Evolutionary conservation across 1,140 invertebrate genomes (phyloP).

Genomic region (Conopomorpha cramerella): DNA sequence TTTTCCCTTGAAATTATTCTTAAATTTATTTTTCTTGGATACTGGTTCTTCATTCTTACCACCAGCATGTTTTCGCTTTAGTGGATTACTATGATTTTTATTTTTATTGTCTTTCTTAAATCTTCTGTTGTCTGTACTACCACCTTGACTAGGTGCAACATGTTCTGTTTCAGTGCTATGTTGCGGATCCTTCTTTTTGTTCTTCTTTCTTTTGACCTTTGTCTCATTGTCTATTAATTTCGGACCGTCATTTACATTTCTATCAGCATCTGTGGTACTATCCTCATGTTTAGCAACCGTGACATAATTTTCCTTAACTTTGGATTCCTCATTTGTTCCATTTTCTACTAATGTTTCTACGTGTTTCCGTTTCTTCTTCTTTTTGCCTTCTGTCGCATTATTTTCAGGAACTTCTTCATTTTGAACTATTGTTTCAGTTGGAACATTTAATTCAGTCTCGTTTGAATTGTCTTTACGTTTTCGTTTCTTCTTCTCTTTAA

Average conservation of each 20-base stretch:
- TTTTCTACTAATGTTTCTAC: conserved; percentile 8
- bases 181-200: conserved; percentile 12
- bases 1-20: conserved; percentile 17
- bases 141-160: conserved; percentile 9
- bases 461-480: conserved; percentile 1
- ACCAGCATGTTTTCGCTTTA: conserved; percentile 13
- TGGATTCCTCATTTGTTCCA: conserved; percentile 6
- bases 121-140: conserved; percentile 8
- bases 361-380: conserved; percentile 10
- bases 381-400: too few relatives aligned
- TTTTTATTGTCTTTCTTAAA: conserved; percentile 5
- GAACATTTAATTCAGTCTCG: neutral
- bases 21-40: conserved; percentile 20
- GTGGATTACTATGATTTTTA: conserved; percentile 1
- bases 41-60: conserved; percentile 11
- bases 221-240: conserved; percentile 2
- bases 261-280: too few relatives aligned
- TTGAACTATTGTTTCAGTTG: neutral
- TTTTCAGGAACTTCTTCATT: conserved; percentile 6
- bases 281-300: too few relatives aligned
- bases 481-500: conserved; percentile 9
- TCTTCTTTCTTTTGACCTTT: conserved; percentile 12
- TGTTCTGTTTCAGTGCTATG: conserved; percentile 8
- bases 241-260: too few relatives aligned
- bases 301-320: too few relatives aligned